Percentiles rank a stretch among this genome's conserved stretches.
Evolutionary conservation across 2,113 vertebrate species (phyloP).

Genomic region (Pedionomus torquatus): DNA sequence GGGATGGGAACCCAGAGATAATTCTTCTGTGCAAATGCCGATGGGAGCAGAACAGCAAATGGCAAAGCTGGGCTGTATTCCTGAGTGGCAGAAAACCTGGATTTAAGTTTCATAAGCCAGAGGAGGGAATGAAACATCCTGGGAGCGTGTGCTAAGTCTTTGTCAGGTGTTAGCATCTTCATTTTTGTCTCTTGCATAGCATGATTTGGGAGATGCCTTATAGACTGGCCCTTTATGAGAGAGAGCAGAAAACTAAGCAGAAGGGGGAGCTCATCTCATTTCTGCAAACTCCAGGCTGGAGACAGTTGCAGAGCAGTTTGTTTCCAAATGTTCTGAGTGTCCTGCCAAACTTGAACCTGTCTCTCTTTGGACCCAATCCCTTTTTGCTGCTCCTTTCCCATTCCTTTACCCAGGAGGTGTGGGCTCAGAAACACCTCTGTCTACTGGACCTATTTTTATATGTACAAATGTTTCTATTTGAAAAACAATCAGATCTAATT

Average conservation of each 20-base stretch:
- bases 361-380: neutral
- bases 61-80: neutral
- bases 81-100: neutral
- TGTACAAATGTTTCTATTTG: neutral
- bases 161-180: neutral
- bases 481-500: neutral
- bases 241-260: neutral
- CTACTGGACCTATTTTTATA: neutral
- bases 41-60: neutral
- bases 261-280: neutral
- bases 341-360: neutral
- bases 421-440: neutral
- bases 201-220: neutral
- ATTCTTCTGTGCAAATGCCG: neutral
- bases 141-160: neutral
- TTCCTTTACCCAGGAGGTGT: neutral
- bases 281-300: neutral
- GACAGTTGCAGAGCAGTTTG: neutral
- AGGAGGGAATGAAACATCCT: neutral
- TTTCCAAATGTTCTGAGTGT: neutral
- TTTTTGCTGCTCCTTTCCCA: neutral
- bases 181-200: neutral
- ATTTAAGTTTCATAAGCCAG: neutral
- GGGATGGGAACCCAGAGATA: neutral
- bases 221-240: neutral